Conservation (phyloP, 2,888 invertebrate genomes). For the Drosophila koepferae region DNA sequence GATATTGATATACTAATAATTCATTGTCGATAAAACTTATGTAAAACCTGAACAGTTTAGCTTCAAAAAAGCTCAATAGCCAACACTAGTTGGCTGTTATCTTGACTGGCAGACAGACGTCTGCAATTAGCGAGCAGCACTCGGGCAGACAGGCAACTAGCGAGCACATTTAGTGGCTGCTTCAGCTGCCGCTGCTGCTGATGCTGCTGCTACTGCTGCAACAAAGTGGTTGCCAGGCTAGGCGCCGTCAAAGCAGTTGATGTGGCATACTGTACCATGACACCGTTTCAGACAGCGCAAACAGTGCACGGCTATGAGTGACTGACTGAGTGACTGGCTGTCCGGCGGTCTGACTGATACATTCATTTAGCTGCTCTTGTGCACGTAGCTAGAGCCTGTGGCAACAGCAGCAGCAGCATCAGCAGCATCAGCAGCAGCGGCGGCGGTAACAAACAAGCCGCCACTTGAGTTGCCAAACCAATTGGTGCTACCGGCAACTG, state of each 20-base stretch:
- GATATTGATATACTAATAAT: not conserved
- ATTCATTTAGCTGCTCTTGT: conserved; percentile 66
- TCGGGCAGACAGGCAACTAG: conserved; percentile 42
- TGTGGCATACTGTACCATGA: conserved; percentile 45
- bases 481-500: conserved; percentile 54
- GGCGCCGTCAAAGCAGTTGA: conserved; percentile 43
- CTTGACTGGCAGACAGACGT: conserved; percentile 44
- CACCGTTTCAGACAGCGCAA: conserved; percentile 33
- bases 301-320: conserved; percentile 14
- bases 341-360: conserved; percentile 48
- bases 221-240: conserved; percentile 63
- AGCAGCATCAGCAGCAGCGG: no score
- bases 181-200: conserved; percentile 11
- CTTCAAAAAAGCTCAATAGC: conserved; percentile 12
- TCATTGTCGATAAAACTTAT: not conserved
- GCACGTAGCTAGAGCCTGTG: conserved; percentile 53
- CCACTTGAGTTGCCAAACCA: conserved; percentile 67
- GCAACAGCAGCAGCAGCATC: conserved; percentile 1
- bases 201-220: conserved; percentile 42
- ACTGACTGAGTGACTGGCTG: conserved; percentile 28
- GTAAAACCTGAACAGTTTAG: not conserved
- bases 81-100: conserved; percentile 22
- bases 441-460: conserved; percentile 49
- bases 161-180: conserved; percentile 65
- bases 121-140: conserved; percentile 71